These are phyloP conservation scores for Thysanoteuthis rhombus DNA, from an alignment of 2,888 invertebrate genomes.

Conservation along the genomic window DNA sequence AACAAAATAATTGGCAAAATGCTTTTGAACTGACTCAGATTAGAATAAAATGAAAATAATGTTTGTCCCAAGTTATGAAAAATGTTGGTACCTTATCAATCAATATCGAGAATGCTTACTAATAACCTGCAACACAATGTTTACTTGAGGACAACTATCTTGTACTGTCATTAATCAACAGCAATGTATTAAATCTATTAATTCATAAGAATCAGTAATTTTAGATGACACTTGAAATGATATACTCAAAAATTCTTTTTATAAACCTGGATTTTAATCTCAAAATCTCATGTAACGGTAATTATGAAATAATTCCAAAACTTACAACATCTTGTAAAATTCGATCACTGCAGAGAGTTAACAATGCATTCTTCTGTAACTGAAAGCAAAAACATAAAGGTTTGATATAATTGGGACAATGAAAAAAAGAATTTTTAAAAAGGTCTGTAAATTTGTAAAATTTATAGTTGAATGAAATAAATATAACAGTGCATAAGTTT, in stretches of 20 bases:
- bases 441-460: no score
- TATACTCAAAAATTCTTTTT: not conserved
- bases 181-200: not conserved
- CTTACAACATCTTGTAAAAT: conserved; percentile 77
- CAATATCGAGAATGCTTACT: not conserved
- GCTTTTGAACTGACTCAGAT: not conserved
- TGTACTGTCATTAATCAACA: not conserved
- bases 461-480: not conserved
- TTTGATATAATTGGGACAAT: not conserved
- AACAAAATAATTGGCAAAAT: not conserved
- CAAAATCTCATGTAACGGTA: not conserved
- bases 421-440: not conserved
- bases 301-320: conserved; percentile 31
- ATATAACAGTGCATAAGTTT: not conserved
- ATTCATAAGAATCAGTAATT: not conserved
- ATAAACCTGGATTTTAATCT: not conserved
- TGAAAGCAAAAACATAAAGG: conserved; percentile 53
- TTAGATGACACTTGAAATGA: not conserved
- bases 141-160: not conserved
- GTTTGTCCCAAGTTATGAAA: not conserved
- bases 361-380: conserved; percentile 78
- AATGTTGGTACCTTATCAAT: not conserved
- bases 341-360: conserved; percentile 80
- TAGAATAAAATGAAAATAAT: not conserved
- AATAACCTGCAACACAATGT: not conserved